Conservation (phyloP, 2,113 vertebrate genomes). For the Neofelis nebulosa region DNA sequence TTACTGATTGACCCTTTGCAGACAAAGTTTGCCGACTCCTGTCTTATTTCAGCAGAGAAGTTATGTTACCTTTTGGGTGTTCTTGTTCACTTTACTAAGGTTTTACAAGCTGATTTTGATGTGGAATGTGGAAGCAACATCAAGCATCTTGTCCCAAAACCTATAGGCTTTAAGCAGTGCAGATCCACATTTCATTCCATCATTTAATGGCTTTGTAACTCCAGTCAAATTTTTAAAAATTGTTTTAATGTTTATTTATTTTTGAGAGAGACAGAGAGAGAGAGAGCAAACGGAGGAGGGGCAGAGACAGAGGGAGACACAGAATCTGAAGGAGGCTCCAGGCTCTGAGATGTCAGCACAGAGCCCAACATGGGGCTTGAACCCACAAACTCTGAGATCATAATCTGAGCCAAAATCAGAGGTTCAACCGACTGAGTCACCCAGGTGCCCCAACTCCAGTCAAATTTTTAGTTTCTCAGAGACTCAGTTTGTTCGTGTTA, state of each 20-base stretch:
- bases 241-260: neutral
- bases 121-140: neutral
- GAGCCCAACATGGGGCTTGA: no score
- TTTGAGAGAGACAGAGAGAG: no score
- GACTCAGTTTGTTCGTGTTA: neutral
- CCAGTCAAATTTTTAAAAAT: neutral
- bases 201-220: neutral
- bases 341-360: no score
- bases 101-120: neutral
- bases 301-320: no score
- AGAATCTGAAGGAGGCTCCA: no score
- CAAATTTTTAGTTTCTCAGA: conserved; percentile 7
- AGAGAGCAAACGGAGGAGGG: no score
- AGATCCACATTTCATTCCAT: neutral
- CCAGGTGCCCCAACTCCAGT: neutral
- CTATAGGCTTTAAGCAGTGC: neutral
- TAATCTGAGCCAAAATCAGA: no score
- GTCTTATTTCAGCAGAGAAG: neutral
- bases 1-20: neutral
- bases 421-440: no score
- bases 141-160: neutral
- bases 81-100: neutral
- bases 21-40: neutral
- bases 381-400: no score
- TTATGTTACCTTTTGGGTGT: neutral